phyloP scores from a whole-genome alignment of 2,113 vertebrate genomes.

The Saccopteryx leptura region DNA sequence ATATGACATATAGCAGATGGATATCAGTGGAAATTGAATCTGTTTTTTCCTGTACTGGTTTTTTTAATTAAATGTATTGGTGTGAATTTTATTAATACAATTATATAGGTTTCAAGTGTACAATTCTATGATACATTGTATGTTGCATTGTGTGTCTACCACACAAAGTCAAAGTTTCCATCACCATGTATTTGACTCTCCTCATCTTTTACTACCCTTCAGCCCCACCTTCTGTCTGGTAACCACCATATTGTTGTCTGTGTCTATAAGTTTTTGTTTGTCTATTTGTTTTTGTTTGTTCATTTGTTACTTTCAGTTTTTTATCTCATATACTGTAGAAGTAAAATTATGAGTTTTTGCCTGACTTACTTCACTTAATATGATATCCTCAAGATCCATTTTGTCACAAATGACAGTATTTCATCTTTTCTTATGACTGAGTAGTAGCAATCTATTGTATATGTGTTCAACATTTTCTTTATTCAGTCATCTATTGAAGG shows the following conservation, averaged over 20 bases:
- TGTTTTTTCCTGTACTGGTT: neutral
- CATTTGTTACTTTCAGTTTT: neutral
- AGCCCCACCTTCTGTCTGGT: neutral
- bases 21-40: neutral
- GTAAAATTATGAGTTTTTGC: neutral
- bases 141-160: too few species aligned
- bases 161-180: neutral
- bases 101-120: too few species aligned
- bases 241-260: neutral
- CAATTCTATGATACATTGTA: too few species aligned
- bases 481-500: neutral
- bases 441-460: neutral
- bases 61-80: neutral
- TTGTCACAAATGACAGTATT: neutral
- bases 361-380: neutral
- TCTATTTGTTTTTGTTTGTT: neutral
- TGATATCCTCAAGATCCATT: neutral
- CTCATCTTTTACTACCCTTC: neutral
- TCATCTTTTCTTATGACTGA: neutral
- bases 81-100: too few species aligned
- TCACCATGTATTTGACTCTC: neutral
- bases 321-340: neutral
- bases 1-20: neutral
- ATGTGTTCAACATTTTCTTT: neutral
- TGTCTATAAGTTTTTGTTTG: neutral